Evolutionary conservation across 1,140 invertebrate species (phyloP).

Genomic region (Piezodorus guildinii): DNA sequence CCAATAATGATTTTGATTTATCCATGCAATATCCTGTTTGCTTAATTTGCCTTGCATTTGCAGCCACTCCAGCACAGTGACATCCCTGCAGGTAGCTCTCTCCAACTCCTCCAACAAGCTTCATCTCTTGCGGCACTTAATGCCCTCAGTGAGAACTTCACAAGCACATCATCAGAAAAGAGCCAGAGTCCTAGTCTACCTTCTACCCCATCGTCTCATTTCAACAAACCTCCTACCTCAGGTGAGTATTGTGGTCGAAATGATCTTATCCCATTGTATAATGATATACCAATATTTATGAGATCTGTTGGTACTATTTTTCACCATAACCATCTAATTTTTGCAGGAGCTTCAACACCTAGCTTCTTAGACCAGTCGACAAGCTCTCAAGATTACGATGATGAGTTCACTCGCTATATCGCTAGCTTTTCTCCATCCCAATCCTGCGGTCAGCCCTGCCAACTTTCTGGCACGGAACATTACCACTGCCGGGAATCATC

Average conservation of each 20-base stretch:
- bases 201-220: background rate
- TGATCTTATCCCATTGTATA: no score
- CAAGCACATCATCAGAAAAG: constrained; percentile 40
- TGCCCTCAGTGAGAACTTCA: constrained; percentile 28
- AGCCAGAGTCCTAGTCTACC: constrained; percentile 28
- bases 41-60: background rate
- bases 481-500: constrained; percentile 62
- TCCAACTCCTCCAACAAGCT: constrained; percentile 29
- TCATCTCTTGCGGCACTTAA: constrained; percentile 29
- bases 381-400: constrained; percentile 30
- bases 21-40: background rate
- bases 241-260: background rate
- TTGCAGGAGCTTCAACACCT: constrained; percentile 11
- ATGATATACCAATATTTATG: no score
- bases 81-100: constrained; percentile 22
- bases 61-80: constrained; percentile 23
- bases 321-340: background rate
- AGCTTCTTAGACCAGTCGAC: constrained; percentile 21
- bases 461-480: constrained; percentile 57
- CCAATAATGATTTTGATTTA: no score
- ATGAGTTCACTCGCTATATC: constrained; percentile 41
- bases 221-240: background rate
- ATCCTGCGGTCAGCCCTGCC: constrained; percentile 46
- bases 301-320: no score
- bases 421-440: constrained; percentile 39